Evolutionary conservation across 2,888 invertebrate species (phyloP).

Genomic region (Ichneumon xanthorius): DNA sequence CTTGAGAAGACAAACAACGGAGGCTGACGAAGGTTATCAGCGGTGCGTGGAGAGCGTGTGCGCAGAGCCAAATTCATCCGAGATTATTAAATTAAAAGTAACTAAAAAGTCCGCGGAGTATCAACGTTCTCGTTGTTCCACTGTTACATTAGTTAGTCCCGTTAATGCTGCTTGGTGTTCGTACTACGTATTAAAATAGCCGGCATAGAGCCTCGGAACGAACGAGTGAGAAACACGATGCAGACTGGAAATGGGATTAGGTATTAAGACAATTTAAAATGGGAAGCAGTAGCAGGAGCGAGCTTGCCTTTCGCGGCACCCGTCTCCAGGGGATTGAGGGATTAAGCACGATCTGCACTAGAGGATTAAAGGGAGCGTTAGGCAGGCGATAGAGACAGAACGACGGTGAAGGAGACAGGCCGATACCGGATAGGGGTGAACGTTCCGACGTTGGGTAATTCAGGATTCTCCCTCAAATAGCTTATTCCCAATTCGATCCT

Average conservation of each 20-base stretch:
- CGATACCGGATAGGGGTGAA: slow-evolving; percentile 27
- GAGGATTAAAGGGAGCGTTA: slow-evolving; percentile 39
- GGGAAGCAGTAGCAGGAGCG: slow-evolving; percentile 50
- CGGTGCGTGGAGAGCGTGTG: too few species aligned
- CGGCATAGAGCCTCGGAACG: slow-evolving; percentile 23
- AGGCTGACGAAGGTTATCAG: too few species aligned
- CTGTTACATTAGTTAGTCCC: not conserved
- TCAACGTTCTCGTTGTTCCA: not conserved
- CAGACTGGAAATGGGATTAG: slow-evolving; percentile 71
- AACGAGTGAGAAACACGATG: slow-evolving; percentile 56
- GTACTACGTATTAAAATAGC: slow-evolving; percentile 56
- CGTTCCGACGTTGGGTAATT: slow-evolving; percentile 66
- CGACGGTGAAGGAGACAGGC: slow-evolving; percentile 39
- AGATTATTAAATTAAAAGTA: not conserved
- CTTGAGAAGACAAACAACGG: too few species aligned
- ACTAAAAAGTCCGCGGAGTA: not conserved
- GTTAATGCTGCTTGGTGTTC: not conserved
- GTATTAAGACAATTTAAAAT: slow-evolving; percentile 72
- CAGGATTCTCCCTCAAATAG: slow-evolving; percentile 61
- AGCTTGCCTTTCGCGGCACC: slow-evolving; percentile 50
- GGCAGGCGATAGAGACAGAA: slow-evolving; percentile 17
- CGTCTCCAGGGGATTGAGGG: slow-evolving; percentile 64
- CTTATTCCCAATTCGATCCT: slow-evolving; percentile 67
- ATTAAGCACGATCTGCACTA: slow-evolving; percentile 71
- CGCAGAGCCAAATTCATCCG: too few species aligned